Conservation (phyloP, 2,113 vertebrate species). For the Sorex fumeus region DNA sequence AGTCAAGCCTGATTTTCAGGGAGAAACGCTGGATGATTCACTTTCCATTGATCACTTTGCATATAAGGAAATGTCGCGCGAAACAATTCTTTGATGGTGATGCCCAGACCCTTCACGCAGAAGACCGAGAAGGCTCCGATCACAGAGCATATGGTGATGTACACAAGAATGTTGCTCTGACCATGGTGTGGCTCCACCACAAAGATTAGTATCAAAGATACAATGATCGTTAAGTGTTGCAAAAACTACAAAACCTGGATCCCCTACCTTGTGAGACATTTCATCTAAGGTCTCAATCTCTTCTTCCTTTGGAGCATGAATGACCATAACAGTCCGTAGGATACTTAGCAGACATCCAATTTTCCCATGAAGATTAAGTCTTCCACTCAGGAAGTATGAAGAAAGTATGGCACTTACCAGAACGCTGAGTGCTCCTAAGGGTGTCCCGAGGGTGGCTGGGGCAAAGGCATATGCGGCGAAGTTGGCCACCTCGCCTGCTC, state of each 20-base stretch:
- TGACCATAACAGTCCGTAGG: conserved; percentile 98
- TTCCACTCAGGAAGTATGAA: conserved; percentile 97
- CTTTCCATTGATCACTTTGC: too few relatives aligned
- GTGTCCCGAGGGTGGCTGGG: conserved; percentile 97
- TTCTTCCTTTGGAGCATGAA: conserved; percentile 98
- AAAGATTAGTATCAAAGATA: conserved; percentile 96
- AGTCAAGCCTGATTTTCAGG: too few relatives aligned
- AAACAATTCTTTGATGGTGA: conserved; percentile 96
- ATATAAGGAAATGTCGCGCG: too few relatives aligned
- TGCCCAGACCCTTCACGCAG: conserved; percentile 98
- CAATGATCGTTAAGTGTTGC: conserved; percentile 94
- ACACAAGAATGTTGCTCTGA: conserved; percentile 98
- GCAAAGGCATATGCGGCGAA: conserved; percentile 99
- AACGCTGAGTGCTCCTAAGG: conserved; percentile 97
- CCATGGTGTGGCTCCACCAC: conserved; percentile 96
- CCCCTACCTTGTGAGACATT: conserved; percentile 95
- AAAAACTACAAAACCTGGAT: conserved; percentile 97
- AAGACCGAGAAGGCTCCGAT: conserved; percentile 97
- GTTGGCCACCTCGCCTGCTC: conserved; percentile 97
- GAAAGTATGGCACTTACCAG: conserved; percentile 98
- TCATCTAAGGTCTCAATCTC: conserved; percentile 95
- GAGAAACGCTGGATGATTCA: too few relatives aligned
- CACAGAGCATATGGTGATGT: conserved; percentile 98
- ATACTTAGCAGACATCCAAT: conserved; percentile 97
- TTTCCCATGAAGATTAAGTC: conserved; percentile 98